Evolutionary conservation across 2,113 vertebrate species (phyloP).

Genomic region (Synchiropus splendidus): DNA sequence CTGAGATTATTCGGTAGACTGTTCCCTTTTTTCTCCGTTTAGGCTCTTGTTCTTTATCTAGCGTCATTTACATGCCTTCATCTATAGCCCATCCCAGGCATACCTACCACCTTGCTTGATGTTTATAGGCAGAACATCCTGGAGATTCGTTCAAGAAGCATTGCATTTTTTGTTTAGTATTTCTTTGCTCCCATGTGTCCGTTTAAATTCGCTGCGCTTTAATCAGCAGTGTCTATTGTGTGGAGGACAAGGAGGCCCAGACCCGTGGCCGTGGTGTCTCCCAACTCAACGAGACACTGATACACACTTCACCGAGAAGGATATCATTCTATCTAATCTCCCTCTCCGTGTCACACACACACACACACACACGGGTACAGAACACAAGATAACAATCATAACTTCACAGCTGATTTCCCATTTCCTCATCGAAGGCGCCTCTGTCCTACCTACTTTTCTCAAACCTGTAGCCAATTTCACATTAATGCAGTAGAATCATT

Average conservation of each 20-base stretch:
- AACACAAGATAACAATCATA: slow-evolving; percentile 68
- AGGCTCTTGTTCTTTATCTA: slow-evolving; percentile 2
- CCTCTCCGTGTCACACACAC: slow-evolving; percentile 29
- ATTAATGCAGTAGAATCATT: slow-evolving; percentile 64
- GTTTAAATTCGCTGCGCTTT: slow-evolving; percentile 39
- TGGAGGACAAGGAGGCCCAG: slow-evolving; percentile 52
- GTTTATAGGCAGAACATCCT: no score
- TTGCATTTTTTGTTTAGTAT: no score
- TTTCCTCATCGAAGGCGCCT: slow-evolving; percentile 50
- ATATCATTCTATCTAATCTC: slow-evolving; percentile 62
- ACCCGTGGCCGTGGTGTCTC: slow-evolving; percentile 39
- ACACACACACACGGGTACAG: slow-evolving; percentile 35
- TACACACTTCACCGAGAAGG: slow-evolving; percentile 55
- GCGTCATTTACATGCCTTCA: slow-evolving; percentile 8
- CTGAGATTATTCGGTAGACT: slow-evolving; percentile 46
- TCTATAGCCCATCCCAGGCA: slow-evolving; percentile 14
- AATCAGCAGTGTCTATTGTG: slow-evolving; percentile 49
- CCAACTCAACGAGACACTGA: slow-evolving; percentile 52
- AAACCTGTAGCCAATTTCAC: slow-evolving; percentile 58
- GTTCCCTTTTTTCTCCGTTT: slow-evolving; percentile 22
- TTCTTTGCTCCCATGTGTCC: no score
- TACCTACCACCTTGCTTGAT: no score
- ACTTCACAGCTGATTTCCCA: slow-evolving; percentile 68
- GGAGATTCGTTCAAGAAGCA: no score
- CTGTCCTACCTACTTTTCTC: slow-evolving; percentile 32